phyloP scores from a whole-genome alignment of 2,888 invertebrate species.

The Eupithecia subumbrata region DNA sequence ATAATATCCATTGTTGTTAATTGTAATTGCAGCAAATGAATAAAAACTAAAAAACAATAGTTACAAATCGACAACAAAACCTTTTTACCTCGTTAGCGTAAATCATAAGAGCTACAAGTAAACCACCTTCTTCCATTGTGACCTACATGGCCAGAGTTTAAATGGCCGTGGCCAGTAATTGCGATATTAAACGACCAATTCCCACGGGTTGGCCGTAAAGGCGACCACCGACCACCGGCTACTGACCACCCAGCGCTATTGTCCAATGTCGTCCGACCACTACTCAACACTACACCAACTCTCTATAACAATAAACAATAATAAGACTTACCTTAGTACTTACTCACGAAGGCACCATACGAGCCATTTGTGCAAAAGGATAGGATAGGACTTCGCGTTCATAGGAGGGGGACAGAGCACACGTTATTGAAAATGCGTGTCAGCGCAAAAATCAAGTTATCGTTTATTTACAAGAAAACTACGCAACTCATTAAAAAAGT shows the following conservation, averaged over 20 bases:
- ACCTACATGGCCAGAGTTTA: slow-evolving; percentile 12
- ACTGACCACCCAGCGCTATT: slow-evolving; percentile 32
- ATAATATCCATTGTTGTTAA: neutral
- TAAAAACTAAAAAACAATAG: neutral
- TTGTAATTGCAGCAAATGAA: neutral
- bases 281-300: slow-evolving; percentile 3
- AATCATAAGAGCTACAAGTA: slow-evolving; percentile 13
- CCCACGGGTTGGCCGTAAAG: slow-evolving; percentile 26
- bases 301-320: neutral
- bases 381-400: no score
- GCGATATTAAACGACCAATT: slow-evolving; percentile 20
- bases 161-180: slow-evolving; percentile 12
- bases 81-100: slow-evolving; percentile 5
- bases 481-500: no score
- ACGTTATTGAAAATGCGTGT: no score
- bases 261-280: slow-evolving; percentile 19
- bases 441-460: no score
- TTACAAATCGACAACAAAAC: neutral
- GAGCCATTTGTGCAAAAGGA: no score
- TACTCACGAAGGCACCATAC: neutral
- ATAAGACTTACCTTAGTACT: neutral
- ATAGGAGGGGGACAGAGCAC: no score
- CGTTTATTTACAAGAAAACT: no score
- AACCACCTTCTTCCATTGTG: slow-evolving; percentile 10
- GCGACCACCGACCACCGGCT: slow-evolving; percentile 21